A percentile compares a stretch with the other conserved stretches of the same genome.
Conservation (phyloP, 2,888 invertebrate species). For the Deilephila porcellus region DNA sequence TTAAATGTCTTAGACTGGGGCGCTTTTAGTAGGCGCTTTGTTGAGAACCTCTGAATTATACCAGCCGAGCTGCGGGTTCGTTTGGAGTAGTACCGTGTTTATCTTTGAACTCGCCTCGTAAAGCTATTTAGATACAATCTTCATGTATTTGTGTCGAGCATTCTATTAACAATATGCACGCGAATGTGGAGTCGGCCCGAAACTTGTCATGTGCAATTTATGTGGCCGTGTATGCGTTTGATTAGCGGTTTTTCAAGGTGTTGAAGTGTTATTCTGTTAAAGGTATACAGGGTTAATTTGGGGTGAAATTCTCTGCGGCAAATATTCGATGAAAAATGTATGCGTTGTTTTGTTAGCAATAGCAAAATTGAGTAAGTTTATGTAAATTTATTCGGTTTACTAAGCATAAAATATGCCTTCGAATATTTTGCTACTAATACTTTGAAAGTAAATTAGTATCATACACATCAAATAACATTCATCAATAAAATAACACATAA, state of each 20-base stretch:
- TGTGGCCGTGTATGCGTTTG: slow-evolving; percentile 17
- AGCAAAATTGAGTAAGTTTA: too few species aligned
- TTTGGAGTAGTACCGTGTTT: slow-evolving; percentile 47
- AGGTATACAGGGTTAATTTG: not conserved
- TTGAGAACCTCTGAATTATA: slow-evolving; percentile 31
- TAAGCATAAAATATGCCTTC: too few species aligned
- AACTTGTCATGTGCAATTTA: slow-evolving; percentile 27
- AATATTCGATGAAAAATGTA: not conserved
- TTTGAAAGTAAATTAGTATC: too few species aligned
- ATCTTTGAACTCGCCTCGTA: slow-evolving; percentile 55
- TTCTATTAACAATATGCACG: slow-evolving; percentile 59
- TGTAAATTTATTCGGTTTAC: too few species aligned
- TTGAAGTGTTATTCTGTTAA: not conserved
- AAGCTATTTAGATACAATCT: slow-evolving; percentile 73
- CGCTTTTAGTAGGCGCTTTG: not conserved
- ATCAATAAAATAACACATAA: too few species aligned
- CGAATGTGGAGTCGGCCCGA: slow-evolving; percentile 38
- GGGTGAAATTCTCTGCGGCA: not conserved
- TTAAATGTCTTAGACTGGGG: slow-evolving; percentile 15
- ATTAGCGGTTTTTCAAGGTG: not conserved
- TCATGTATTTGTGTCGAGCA: slow-evolving; percentile 45
- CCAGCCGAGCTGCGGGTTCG: not conserved
- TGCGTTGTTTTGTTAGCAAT: not conserved
- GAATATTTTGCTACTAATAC: too few species aligned
- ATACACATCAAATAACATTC: too few species aligned